Percentiles rank a stretch among this genome's conserved stretches.
These are phyloP conservation scores for Acleris emargana DNA, from an alignment of 2,888 invertebrate species.

Conservation along the genomic window DNA sequence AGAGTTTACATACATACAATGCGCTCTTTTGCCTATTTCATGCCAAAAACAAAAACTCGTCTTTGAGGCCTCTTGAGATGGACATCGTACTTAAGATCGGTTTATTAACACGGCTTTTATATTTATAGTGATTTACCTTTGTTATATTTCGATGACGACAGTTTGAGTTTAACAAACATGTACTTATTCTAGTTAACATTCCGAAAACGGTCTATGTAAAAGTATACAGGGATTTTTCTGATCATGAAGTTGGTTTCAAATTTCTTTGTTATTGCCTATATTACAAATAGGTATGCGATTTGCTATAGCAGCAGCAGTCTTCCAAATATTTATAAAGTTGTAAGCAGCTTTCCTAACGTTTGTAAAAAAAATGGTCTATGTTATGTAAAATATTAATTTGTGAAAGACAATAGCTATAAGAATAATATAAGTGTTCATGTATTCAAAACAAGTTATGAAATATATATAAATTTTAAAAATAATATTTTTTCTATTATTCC, in stretches of 20 bases:
- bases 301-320: constrained; percentile 8
- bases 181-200: constrained; percentile 33
- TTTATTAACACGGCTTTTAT: background rate
- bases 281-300: background rate
- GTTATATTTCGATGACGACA: background rate
- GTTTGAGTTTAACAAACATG: background rate
- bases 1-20: no score
- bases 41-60: no score
- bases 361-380: no score
- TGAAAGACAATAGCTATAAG: constrained; percentile 18
- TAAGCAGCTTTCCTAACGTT: background rate
- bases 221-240: constrained; percentile 24
- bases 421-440: constrained; percentile 2
- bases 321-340: constrained; percentile 4
- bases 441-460: constrained; percentile 15
- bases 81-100: no score
- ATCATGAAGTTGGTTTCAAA: background rate
- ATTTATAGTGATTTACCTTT: background rate
- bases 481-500: no score
- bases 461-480: constrained; percentile 15
- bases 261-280: no score
- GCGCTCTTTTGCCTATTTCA: no score
- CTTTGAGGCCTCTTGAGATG: no score
- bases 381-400: background rate
- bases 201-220: constrained; percentile 14